phyloP scores from a whole-genome alignment of 37 sponge, comb jelly and placozoan species.

The Chondrilla cf. caribensis region DNA sequence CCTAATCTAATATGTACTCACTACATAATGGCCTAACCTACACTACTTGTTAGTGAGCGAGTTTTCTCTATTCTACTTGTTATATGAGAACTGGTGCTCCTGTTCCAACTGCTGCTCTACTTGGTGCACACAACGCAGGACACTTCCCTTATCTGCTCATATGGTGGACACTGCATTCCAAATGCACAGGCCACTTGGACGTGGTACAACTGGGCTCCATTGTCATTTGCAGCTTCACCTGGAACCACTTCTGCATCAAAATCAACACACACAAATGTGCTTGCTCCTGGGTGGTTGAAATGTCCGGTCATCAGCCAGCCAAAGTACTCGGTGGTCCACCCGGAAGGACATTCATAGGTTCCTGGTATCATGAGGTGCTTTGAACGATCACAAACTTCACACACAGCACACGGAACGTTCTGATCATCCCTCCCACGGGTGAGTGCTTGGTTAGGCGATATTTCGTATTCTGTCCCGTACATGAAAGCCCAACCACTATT shows the following conservation, averaged over 20 bases:
- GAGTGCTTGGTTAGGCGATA: neutral
- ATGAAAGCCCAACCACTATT: neutral
- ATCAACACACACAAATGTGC: neutral
- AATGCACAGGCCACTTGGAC: neutral
- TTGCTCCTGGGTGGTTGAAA: neutral
- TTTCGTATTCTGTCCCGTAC: conserved; percentile 6
- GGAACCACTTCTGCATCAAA: neutral
- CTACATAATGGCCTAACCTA: too few relatives aligned
- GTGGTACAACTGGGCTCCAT: neutral
- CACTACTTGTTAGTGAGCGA: too few relatives aligned
- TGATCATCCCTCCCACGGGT: neutral
- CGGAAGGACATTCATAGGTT: neutral
- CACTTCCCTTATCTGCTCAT: neutral
- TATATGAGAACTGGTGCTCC: too few relatives aligned
- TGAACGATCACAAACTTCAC: neutral
- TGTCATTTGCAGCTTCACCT: neutral
- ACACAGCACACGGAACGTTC: neutral
- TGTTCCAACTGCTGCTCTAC: neutral
- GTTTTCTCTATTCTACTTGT: too few relatives aligned
- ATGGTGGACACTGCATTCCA: conserved; percentile 14
- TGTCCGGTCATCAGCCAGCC: conserved; percentile 6
- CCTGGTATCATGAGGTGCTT: conserved; percentile 21
- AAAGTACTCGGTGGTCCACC: conserved; percentile 12
- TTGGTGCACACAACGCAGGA: conserved; percentile 24
- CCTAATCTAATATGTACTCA: too few relatives aligned